phyloP scores from a whole-genome alignment of 2,888 invertebrate genomes.

The Parascotia fuliginaria region DNA sequence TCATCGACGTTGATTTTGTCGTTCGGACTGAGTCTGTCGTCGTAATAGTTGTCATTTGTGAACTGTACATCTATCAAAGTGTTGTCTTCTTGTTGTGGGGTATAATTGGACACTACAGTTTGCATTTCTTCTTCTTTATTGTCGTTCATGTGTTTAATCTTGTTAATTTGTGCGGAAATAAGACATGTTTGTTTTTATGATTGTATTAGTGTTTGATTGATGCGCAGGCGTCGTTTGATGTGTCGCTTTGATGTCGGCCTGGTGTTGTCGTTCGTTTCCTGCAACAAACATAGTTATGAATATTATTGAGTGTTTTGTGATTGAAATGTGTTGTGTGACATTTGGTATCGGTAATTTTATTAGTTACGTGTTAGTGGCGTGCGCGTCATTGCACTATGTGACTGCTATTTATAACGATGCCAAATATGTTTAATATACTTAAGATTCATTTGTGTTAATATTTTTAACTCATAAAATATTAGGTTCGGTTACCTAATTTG shows the following conservation, averaged over 20 bases:
- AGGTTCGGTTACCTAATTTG: too few species aligned
- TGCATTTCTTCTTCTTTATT: constrained; percentile 71
- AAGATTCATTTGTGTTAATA: background rate
- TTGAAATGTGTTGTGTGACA: constrained; percentile 37
- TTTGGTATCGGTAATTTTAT: constrained; percentile 19
- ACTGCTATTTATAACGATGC: background rate
- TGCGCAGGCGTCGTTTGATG: constrained; percentile 64
- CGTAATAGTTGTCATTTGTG: constrained; percentile 51
- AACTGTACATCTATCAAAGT: constrained; percentile 44
- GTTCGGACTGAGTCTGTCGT: constrained; percentile 61
- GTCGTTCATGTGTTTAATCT: constrained; percentile 70
- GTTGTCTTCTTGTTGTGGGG: constrained; percentile 57
- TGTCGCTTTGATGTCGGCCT: constrained; percentile 67
- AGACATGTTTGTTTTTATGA: constrained; percentile 82
- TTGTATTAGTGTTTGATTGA: constrained; percentile 76
- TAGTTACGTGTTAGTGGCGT: background rate
- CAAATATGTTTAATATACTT: background rate
- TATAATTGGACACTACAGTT: constrained; percentile 70
- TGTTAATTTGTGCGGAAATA: constrained; percentile 66
- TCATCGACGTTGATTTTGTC: constrained; percentile 70
- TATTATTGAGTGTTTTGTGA: constrained; percentile 64
- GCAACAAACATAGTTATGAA: constrained; percentile 70
- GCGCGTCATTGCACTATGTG: background rate
- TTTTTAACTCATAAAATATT: too few species aligned
- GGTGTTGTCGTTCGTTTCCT: constrained; percentile 66